Evolutionary conservation across 1,140 invertebrate species (phyloP).

Genomic region (Eciton burchellii): DNA sequence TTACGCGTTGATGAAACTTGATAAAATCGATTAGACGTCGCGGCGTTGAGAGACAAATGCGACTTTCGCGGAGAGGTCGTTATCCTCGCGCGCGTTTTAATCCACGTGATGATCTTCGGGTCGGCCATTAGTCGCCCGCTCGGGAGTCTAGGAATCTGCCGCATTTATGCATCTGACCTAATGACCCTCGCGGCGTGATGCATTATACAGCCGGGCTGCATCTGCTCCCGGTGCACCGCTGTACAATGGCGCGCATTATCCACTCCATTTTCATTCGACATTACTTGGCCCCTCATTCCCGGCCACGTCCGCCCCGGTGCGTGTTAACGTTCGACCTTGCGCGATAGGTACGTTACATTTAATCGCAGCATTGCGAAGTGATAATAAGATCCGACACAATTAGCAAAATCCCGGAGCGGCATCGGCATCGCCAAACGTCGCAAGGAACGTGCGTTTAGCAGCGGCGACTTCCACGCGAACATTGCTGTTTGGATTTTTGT

Average conservation of each 20-base stretch:
- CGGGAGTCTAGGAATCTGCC: neutral
- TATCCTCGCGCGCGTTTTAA: constrained; percentile 7
- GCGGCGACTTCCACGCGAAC: no score
- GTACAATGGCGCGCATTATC: constrained; percentile 24
- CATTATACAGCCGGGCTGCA: constrained; percentile 27
- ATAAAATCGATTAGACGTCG: neutral
- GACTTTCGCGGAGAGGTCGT: neutral
- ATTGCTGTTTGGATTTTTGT: no score
- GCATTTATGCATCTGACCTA: constrained; percentile 54
- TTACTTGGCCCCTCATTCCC: neutral
- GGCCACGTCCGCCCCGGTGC: neutral
- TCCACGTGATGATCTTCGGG: neutral
- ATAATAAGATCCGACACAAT: neutral
- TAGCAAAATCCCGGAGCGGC: neutral
- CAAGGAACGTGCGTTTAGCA: no score
- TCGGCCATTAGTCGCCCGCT: constrained; percentile 10
- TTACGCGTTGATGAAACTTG: no score
- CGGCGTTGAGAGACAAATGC: no score
- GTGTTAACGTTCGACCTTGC: neutral
- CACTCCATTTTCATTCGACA: constrained; percentile 47
- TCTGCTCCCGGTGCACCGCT: constrained; percentile 10
- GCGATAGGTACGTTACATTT: neutral
- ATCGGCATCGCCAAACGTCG: no score
- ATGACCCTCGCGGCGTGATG: constrained; percentile 33
- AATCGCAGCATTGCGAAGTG: neutral